These are phyloP conservation scores for Cotesia chilonis DNA, from an alignment of 1,140 invertebrate genomes.

Conservation along the genomic window DNA sequence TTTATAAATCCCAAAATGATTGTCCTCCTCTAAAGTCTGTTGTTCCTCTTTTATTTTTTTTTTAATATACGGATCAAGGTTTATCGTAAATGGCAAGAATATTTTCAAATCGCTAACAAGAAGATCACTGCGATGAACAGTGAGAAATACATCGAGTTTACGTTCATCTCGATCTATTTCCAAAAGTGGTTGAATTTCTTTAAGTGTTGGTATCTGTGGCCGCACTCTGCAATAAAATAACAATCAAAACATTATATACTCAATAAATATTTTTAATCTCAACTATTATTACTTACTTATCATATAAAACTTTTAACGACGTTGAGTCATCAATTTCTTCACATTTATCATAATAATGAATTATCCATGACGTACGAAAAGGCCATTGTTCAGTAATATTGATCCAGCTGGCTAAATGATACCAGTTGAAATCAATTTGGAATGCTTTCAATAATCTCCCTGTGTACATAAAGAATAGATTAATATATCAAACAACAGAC, in stretches of 20 bases:
- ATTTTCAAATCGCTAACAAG: conserved; percentile 89
- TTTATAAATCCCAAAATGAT: conserved; percentile 46
- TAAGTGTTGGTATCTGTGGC: conserved; percentile 81
- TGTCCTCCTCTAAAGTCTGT: conserved; percentile 73
- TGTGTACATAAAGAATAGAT: conserved; percentile 45
- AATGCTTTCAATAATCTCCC: conserved; percentile 96
- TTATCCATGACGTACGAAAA: conserved; percentile 96
- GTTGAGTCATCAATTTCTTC: conserved; percentile 90
- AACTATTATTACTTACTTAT: conserved; percentile 75
- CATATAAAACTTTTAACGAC: conserved; percentile 88
- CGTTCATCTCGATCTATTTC: conserved; percentile 93
- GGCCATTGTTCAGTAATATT: conserved; percentile 99
- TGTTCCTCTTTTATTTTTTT: conserved; percentile 91
- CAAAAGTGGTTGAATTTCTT: conserved; percentile 87
- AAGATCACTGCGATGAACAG: conserved; percentile 83
- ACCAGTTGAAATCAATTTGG: conserved; percentile 99
- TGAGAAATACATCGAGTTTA: conserved; percentile 92
- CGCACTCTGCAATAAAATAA: conserved; percentile 70
- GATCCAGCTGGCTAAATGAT: conserved; percentile 95
- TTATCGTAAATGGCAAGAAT: conserved; percentile 96
- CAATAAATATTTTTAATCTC: conserved; percentile 15
- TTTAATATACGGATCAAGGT: conserved; percentile 94
- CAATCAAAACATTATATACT: background rate
- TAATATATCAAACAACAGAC: too few species aligned
- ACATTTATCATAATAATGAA: conserved; percentile 89